These are phyloP conservation scores for Plebejus argus DNA, from an alignment of 2,888 invertebrate genomes.

Conservation along the genomic window DNA sequence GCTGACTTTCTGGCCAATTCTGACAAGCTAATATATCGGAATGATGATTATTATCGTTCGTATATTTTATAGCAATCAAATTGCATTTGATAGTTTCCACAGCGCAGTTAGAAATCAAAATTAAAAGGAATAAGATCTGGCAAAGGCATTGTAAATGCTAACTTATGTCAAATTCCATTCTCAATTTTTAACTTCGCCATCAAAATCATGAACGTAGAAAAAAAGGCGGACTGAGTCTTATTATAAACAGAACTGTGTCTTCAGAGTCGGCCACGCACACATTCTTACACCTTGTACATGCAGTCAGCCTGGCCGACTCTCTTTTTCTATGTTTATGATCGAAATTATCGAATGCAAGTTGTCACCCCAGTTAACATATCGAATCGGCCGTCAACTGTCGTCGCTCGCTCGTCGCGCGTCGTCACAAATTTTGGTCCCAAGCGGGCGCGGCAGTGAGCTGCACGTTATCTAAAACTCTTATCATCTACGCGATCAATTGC, in stretches of 20 bases:
- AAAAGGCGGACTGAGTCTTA: too few relatives aligned
- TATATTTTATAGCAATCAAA: background rate
- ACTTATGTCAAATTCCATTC: background rate
- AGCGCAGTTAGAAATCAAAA: too few relatives aligned
- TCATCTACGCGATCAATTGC: conserved; percentile 56
- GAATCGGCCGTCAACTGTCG: background rate
- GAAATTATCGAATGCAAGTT: background rate
- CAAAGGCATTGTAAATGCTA: too few relatives aligned
- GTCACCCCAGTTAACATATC: background rate
- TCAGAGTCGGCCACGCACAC: too few relatives aligned
- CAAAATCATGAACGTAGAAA: background rate
- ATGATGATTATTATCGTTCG: background rate
- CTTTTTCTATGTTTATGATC: too few relatives aligned
- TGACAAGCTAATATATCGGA: background rate
- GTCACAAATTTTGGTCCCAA: conserved; percentile 72
- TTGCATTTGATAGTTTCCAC: too few relatives aligned
- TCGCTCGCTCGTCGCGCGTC: conserved; percentile 16
- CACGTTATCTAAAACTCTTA: conserved; percentile 62
- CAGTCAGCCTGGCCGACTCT: too few relatives aligned
- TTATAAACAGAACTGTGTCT: too few relatives aligned
- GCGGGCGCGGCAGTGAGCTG: conserved; percentile 48
- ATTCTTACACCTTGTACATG: too few relatives aligned
- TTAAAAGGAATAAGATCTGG: too few relatives aligned
- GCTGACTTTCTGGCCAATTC: background rate
- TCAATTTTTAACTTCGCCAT: background rate